Evolutionary conservation across 92 coral and sea anemone species (phyloP).

Genomic region (Porites rus): DNA sequence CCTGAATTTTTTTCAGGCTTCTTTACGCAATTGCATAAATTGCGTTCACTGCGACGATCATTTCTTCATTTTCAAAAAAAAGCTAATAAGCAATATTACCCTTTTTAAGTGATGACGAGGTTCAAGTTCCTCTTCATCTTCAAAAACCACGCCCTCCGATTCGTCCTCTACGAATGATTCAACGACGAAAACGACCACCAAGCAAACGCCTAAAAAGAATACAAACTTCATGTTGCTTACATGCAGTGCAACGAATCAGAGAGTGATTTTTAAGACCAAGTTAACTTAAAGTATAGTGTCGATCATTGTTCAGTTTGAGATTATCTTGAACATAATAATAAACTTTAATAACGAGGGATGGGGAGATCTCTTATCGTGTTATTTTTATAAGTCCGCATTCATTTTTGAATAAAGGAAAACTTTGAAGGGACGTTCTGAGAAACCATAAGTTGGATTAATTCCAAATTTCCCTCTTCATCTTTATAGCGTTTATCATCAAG

Average conservation of each 20-base stretch:
- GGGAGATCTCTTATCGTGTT: not conserved
- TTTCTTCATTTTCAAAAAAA: no score
- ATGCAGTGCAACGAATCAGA: not conserved
- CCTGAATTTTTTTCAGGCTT: no score
- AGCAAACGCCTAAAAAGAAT: not conserved
- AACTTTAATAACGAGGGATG: not conserved
- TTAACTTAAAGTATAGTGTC: not conserved
- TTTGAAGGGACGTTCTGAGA: no score
- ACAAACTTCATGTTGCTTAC: not conserved
- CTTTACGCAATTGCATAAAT: no score
- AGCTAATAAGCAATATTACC: not conserved
- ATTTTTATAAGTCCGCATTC: not conserved
- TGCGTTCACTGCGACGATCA: no score
- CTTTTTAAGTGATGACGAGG: conserved; percentile 12
- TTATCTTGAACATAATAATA: not conserved
- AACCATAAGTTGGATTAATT: not conserved
- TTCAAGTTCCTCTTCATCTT: conserved; percentile 12
- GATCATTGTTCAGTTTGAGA: not conserved
- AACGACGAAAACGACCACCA: not conserved
- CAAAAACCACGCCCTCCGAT: not conserved
- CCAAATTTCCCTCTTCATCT: not conserved
- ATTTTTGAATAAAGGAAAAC: not conserved
- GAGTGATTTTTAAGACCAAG: not conserved
- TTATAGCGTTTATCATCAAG: not conserved
- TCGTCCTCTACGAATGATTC: conserved; percentile 26